phyloP scores from a whole-genome alignment of 1,140 invertebrate species.

The Phocides pigmalion region DNA sequence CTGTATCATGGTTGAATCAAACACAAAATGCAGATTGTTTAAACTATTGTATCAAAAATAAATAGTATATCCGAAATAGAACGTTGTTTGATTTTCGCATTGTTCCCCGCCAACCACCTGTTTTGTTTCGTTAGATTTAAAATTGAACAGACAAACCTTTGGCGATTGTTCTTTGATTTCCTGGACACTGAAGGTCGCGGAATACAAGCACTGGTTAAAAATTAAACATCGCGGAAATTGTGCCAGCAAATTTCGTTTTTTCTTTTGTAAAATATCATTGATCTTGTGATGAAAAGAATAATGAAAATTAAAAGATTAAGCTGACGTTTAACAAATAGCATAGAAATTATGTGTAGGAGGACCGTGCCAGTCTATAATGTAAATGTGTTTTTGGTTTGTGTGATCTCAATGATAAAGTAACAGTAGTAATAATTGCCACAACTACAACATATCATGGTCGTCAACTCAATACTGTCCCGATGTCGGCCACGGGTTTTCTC shows the following conservation, averaged over 20 bases:
- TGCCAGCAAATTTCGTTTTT: neutral
- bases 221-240: neutral
- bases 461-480: too few species aligned
- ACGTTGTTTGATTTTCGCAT: constrained; percentile 1
- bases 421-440: too few species aligned
- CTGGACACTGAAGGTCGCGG: neutral
- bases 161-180: constrained; percentile 6
- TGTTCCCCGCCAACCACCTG: neutral
- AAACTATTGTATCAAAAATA: neutral
- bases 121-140: constrained; percentile 6
- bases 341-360: too few species aligned
- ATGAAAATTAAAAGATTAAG: too few species aligned
- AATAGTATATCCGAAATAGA: neutral
- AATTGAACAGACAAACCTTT: neutral
- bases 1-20: too few species aligned
- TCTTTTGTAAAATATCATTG: neutral
- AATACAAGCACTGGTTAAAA: neutral
- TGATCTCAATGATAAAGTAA: too few species aligned
- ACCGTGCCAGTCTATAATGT: too few species aligned
- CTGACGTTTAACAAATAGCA: too few species aligned
- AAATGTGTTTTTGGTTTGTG: too few species aligned
- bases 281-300: too few species aligned
- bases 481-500: too few species aligned
- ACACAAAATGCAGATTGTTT: neutral
- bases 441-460: too few species aligned